These are phyloP conservation scores for Cepaea nemoralis DNA, from an alignment of 1,140 invertebrate species.

Conservation along the genomic window DNA sequence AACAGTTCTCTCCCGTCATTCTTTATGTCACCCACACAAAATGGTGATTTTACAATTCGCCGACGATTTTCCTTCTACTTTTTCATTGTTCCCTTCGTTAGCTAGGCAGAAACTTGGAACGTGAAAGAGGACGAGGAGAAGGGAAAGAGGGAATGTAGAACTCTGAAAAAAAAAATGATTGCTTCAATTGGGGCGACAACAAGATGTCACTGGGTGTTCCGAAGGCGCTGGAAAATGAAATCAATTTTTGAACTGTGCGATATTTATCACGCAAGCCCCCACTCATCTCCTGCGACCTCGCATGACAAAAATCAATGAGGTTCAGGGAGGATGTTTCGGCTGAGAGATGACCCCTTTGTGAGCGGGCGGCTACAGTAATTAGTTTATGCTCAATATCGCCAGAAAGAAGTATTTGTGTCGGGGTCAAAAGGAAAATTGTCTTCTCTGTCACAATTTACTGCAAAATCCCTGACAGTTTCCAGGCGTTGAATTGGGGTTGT, in stretches of 20 bases:
- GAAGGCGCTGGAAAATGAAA: slow-evolving; percentile 28
- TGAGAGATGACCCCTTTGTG: slow-evolving; percentile 13
- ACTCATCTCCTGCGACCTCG: background rate
- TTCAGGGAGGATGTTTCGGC: background rate
- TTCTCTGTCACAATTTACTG: background rate
- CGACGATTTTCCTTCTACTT: background rate
- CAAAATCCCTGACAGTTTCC: too few species aligned
- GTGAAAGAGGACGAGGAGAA: too few species aligned
- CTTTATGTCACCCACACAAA: background rate
- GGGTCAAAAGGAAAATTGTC: background rate
- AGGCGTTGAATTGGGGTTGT: too few species aligned
- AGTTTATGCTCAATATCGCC: slow-evolving; percentile 26
- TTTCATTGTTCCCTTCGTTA: background rate
- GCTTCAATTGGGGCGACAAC: slow-evolving; percentile 37
- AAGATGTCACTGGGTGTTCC: slow-evolving; percentile 1
- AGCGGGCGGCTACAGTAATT: slow-evolving; percentile 24
- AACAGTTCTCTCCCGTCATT: too few species aligned
- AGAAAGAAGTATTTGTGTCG: slow-evolving; percentile 21
- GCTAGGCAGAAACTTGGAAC: background rate
- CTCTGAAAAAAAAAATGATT: slow-evolving; percentile 17
- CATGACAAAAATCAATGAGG: slow-evolving; percentile 30
- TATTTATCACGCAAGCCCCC: slow-evolving; percentile 21
- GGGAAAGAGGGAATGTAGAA: background rate
- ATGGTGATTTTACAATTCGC: slow-evolving; percentile 3
- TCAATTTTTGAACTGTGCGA: slow-evolving; percentile 35